Base-by-base conservation (phyloP, 2,113 vertebrate genomes). In the Chionis minor region DNA sequence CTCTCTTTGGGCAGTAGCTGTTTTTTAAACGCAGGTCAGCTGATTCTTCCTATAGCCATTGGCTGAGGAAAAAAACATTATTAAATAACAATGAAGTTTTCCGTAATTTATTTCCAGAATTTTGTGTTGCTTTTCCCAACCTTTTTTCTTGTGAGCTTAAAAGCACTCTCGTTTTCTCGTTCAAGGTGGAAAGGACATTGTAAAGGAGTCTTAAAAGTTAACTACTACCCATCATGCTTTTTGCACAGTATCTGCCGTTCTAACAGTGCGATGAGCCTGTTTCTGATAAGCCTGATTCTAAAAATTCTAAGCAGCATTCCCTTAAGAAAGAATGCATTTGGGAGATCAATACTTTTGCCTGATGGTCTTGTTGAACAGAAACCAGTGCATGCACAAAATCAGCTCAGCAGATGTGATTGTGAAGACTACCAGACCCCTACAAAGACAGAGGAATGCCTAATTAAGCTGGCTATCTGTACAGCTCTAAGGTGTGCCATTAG, bases 321-420 rank as follows among this genome's bases (percentile, higher is more conserved):
- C 70, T 86, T 55, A 72, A 88, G 65, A 75, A 81, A 38, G 22
- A 88, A 84, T 22, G 22, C 45, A 59, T 84, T 96, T 93, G 49
- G 54, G n/a, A 80, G 42, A 91, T 92, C 61, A 28, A 86, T 91
- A 77, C 30, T 92, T 93, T 79, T 71, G 19, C 23, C 75, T 82
- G 28, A 90, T 71, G 90, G 70, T 52, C 65, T 87, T 93, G 62
- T 33, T 86, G 89, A 96, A 42, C 44, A 95, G 65, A 94, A 86
- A 91, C 78, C 12, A 70, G 61, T 61, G 75, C 62, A 55, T 30
- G 35, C 73, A 51, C 27, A 84, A 85, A 90, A 90, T 65, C 51
- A 74, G 28, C 38, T 45, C 35, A 54, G 54, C 54, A 90, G 79
- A 80, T 72, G 82, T 47, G 67, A 72, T 26, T 81, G 35, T 59